These are phyloP conservation scores for Oegoconia quadripuncta DNA, from an alignment of 2,888 invertebrate genomes.

Conservation along the genomic window DNA sequence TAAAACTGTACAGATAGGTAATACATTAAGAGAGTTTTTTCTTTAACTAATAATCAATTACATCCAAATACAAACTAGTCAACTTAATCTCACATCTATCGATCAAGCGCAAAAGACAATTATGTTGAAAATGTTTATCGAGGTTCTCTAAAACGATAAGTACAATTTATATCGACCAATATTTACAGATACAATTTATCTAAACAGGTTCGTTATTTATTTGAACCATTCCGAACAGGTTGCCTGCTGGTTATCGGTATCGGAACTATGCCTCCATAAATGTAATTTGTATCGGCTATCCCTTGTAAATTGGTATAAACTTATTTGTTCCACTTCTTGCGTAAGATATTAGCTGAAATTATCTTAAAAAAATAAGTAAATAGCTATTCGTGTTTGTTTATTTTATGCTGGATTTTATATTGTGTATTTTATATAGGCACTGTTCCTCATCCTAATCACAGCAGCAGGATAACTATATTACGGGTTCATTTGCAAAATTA, in stretches of 20 bases:
- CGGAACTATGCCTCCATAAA: conserved; percentile 62
- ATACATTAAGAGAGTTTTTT: no score
- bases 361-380: no score
- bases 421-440: no score
- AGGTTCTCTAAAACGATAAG: conserved; percentile 48
- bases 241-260: conserved; percentile 59
- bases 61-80: not conserved
- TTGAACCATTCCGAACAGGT: conserved; percentile 67
- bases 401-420: no score
- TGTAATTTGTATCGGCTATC: conserved; percentile 66
- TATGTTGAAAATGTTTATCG: conserved; percentile 45
- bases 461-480: no score
- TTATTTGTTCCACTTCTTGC: conserved; percentile 56
- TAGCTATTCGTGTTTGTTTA: no score
- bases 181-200: conserved; percentile 72
- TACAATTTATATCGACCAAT: conserved; percentile 58
- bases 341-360: conserved; percentile 40
- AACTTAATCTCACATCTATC: conserved; percentile 25
- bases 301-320: conserved; percentile 62
- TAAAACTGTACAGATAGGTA: no score
- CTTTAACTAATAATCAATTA: not conserved
- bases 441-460: no score
- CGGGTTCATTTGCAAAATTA: no score
- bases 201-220: conserved; percentile 69
- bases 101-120: conserved; percentile 39